Evolutionary conservation across 2,888 invertebrate genomes (phyloP), one percentile per base, ranked within the genome.

Genomic region (Nyleta sp.): DNA sequence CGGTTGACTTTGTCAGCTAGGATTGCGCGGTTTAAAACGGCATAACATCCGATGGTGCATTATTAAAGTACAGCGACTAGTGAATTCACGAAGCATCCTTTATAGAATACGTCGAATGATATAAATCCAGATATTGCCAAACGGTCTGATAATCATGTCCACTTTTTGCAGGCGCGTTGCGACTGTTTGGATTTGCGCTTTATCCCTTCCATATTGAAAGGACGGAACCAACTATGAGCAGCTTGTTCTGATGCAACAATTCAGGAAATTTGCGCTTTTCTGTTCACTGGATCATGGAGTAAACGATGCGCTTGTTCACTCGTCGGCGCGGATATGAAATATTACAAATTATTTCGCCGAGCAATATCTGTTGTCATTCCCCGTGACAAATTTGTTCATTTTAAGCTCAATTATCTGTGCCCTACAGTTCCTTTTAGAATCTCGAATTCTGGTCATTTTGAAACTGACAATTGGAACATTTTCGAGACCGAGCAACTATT

Each of bases 231-330:
- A 48, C 60, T 46, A 59, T 31, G 55, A 75, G 53, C 62, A 48
- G 62, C 74, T 62, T 74, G 67, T 75, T 62, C 40, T 64, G 46
- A 24, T 53, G 44, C 57, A 64, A 64, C 64, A 70, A 50, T 64
- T 70, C 75, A 64, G 75, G 75, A 76, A 76, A 70, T 70, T 55
- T 57, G 52, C 40, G 68, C 74, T 75, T 75, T 75, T 68, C 68
- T 68, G 68, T 68, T 62, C 67, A 75, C 35, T 68, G 68, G 65
- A 74, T 67, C 74, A 68, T 70, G 31, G 64, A 40, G 48, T 57
- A 76, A 76, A 76, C 57, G 68, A 57, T 57, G 55, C 10, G 70
- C 57, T 67, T 55, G 75, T 76, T 64, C 70, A 35, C 57, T 62
- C 70, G 74, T 64, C 64, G 57, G 11, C 57, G 35, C 46, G 50